Conservation (phyloP, 2,113 vertebrate genomes). For the Entosphenus tridentatus region DNA sequence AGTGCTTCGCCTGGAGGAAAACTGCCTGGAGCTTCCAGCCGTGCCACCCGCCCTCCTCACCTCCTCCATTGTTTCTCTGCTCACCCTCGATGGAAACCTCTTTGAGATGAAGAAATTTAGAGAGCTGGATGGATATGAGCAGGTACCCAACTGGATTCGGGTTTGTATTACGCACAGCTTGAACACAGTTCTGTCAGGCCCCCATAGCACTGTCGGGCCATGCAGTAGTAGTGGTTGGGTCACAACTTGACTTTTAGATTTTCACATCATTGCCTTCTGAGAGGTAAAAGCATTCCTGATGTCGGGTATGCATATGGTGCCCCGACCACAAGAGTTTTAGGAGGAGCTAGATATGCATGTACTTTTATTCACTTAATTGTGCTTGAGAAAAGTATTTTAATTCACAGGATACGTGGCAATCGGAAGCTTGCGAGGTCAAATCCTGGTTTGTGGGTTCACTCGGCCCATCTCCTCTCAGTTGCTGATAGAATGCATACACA, state of each 20-base stretch:
- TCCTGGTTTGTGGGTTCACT: too few species aligned
- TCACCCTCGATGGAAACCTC: conserved; percentile 83
- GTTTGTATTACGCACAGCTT: too few species aligned
- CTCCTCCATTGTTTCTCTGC: conserved; percentile 66
- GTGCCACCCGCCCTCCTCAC: conserved; percentile 57
- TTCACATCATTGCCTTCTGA: background rate
- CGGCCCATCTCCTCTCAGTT: too few species aligned
- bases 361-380: too few species aligned
- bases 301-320: too few species aligned
- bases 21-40: conserved; percentile 71
- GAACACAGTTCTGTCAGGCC: conserved; percentile 15
- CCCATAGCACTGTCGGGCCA: background rate
- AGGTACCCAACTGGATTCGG: conserved; percentile 20
- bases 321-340: too few species aligned
- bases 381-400: too few species aligned
- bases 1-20: conserved; percentile 83
- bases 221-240: background rate
- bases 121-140: conserved; percentile 74
- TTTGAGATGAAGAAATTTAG: conserved; percentile 73
- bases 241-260: background rate
- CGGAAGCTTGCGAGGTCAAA: too few species aligned
- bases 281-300: background rate
- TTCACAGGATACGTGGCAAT: too few species aligned
- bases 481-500: too few species aligned
- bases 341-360: too few species aligned